Percentiles rank a stretch among this genome's conserved stretches.
Evolutionary conservation across 2,888 invertebrate species (phyloP).

Genomic region (Rhyacophila evoluta): DNA sequence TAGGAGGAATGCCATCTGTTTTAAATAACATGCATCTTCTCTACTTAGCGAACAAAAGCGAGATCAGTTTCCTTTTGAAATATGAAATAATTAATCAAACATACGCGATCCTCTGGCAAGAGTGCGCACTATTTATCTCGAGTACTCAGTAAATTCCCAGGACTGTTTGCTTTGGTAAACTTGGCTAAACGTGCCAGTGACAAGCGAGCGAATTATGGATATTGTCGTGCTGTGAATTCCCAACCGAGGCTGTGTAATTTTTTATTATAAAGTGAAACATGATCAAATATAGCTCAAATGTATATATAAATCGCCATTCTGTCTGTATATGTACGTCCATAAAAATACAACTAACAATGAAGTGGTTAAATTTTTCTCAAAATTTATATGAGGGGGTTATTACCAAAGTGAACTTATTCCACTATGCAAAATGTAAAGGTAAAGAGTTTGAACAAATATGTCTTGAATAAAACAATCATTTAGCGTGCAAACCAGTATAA

Average conservation of each 20-base stretch:
- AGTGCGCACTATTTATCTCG: not conserved
- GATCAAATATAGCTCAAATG: too few relatives aligned
- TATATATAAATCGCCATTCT: too few relatives aligned
- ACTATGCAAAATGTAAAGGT: too few relatives aligned
- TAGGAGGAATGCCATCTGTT: not conserved
- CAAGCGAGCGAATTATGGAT: not conserved
- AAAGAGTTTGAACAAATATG: too few relatives aligned
- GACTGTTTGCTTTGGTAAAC: not conserved
- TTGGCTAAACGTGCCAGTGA: constrained; percentile 4
- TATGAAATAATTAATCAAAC: not conserved
- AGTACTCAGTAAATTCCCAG: not conserved
- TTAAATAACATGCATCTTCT: not conserved
- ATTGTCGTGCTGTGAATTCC: not conserved
- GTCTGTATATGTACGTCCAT: too few relatives aligned
- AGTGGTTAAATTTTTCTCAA: too few relatives aligned
- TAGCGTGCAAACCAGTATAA: too few relatives aligned
- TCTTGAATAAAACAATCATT: too few relatives aligned
- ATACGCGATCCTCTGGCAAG: not conserved
- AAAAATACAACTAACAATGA: too few relatives aligned
- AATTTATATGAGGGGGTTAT: too few relatives aligned
- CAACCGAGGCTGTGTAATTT: not conserved
- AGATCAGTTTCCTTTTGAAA: not conserved
- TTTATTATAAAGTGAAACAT: too few relatives aligned
- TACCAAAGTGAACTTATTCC: too few relatives aligned
- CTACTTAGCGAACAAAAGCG: not conserved